Evolutionary conservation across 2,113 vertebrate species (phyloP).

Genomic region (Aix galericulata): DNA sequence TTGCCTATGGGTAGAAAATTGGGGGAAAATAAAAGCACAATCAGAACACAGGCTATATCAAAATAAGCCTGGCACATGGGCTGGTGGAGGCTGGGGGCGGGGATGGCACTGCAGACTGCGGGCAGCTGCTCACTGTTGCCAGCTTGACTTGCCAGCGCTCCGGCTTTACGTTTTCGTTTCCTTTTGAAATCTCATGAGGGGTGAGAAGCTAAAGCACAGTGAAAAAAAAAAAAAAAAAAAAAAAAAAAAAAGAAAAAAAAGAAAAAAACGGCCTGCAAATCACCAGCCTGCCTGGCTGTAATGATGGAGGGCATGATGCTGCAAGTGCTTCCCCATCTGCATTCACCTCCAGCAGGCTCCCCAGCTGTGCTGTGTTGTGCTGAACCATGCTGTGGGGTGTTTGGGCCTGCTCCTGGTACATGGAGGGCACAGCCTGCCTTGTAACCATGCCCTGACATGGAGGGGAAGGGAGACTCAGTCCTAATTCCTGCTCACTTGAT

Average conservation of each 20-base stretch:
- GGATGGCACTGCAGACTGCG: background rate
- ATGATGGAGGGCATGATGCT: background rate
- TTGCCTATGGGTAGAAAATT: background rate
- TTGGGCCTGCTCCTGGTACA: background rate
- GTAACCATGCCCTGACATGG: background rate
- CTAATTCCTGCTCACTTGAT: background rate
- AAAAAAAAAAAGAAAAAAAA: background rate
- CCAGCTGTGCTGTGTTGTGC: background rate
- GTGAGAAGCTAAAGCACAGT: background rate
- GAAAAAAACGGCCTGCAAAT: background rate
- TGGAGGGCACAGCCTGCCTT: background rate
- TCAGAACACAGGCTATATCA: background rate
- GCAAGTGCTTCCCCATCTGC: background rate
- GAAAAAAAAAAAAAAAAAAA: background rate
- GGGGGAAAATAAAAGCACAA: background rate
- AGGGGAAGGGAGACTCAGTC: background rate
- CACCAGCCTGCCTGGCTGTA: background rate
- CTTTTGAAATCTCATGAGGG: background rate
- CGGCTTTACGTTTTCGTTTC: background rate
- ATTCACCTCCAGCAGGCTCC: background rate
- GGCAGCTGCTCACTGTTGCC: background rate
- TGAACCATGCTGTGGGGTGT: background rate
- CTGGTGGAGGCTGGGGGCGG: accelerated
- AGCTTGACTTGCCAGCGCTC: background rate
- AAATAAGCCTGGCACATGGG: background rate